Conservation (phyloP, 2,113 vertebrate genomes). For the Pao palembangensis region DNA sequence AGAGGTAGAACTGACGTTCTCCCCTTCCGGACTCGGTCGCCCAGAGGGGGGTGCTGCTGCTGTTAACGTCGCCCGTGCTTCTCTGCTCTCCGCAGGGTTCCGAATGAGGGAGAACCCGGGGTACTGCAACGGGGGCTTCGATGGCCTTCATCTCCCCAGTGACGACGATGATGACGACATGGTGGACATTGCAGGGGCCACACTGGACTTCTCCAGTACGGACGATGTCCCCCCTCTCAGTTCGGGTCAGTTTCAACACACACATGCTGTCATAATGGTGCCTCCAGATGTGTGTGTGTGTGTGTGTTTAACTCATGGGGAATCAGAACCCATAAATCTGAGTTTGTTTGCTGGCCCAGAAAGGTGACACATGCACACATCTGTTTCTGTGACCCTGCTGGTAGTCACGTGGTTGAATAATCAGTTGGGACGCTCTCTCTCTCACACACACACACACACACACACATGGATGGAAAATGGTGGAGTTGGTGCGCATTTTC, state of each 20-base stretch:
- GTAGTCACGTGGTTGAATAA: slow-evolving; percentile 12
- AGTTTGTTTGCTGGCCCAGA: too few relatives aligned
- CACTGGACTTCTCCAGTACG: slow-evolving; percentile 80
- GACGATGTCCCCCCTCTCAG: slow-evolving; percentile 83
- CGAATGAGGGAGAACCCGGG: slow-evolving; percentile 78
- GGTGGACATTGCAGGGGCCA: slow-evolving; percentile 86
- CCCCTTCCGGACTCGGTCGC: neutral
- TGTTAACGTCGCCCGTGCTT: neutral
- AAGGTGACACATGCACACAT: neutral
- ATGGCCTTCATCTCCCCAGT: slow-evolving; percentile 77
- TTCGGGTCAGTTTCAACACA: slow-evolving; percentile 69
- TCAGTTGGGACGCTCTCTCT: neutral
- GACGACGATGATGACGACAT: slow-evolving; percentile 92
- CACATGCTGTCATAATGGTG: too few relatives aligned
- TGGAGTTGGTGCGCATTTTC: neutral
- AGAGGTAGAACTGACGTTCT: slow-evolving; percentile 21
- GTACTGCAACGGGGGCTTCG: slow-evolving; percentile 75
- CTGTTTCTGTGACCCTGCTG: neutral
- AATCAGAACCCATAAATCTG: too few relatives aligned
- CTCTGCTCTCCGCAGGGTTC: slow-evolving; percentile 3
- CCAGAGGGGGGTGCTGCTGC: neutral
- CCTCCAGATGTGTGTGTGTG: too few relatives aligned
- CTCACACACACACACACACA: neutral
- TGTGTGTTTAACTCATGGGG: too few relatives aligned
- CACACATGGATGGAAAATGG: neutral